These are phyloP conservation scores for Sminthurides bifidus DNA, from an alignment of 1,140 invertebrate species.

Conservation along the genomic window DNA sequence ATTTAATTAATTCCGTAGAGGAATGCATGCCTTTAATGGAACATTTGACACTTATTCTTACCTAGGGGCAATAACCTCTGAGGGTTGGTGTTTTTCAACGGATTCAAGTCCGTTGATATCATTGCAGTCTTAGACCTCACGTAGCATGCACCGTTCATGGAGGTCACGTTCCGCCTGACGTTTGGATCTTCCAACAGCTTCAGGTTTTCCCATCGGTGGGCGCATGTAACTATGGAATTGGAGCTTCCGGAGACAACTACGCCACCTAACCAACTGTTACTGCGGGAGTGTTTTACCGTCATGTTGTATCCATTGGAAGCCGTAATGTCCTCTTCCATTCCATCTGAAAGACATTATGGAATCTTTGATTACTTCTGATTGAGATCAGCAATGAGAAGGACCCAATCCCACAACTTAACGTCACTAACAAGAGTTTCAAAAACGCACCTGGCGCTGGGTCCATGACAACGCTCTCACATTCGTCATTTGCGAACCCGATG, in stretches of 20 bases:
- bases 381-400: not conserved
- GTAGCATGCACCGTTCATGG: no score
- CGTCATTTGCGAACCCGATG: not conserved
- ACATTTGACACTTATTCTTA: constrained; percentile 13
- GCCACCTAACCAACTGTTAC: constrained; percentile 29
- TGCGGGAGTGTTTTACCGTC: constrained; percentile 12
- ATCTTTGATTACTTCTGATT: not conserved
- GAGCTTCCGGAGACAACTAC: constrained; percentile 10
- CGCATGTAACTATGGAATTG: constrained; percentile 25
- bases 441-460: not conserved
- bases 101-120: no score
- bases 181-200: constrained; percentile 1
- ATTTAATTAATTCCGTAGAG: constrained; percentile 25
- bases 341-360: not conserved
- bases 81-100: not conserved
- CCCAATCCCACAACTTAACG: not conserved
- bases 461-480: constrained; percentile 5
- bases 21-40: constrained; percentile 31
- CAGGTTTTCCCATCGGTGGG: constrained; percentile 32
- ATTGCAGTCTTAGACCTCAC: no score
- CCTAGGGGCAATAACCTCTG: no score
- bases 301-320: not conserved
- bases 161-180: no score
- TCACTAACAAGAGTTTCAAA: not conserved
- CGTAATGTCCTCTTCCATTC: not conserved